Percentiles rank a stretch among this genome's conserved stretches.
These are phyloP conservation scores for Xyrichtys novacula DNA, from an alignment of 2,797 vertebrate genomes.

Conservation along the genomic window DNA sequence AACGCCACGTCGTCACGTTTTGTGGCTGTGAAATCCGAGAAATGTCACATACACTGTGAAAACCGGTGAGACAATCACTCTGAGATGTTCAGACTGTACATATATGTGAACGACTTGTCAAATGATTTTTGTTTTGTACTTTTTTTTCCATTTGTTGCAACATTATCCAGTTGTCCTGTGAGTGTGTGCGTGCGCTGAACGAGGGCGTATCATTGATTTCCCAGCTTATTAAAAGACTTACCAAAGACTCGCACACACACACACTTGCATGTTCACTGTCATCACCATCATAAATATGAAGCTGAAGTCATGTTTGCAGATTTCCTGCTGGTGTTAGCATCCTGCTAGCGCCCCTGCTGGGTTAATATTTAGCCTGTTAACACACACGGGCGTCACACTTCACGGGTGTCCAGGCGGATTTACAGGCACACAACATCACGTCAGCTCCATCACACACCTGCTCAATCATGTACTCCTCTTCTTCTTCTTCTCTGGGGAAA, in stretches of 20 bases:
- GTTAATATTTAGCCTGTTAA: slow-evolving; percentile 44
- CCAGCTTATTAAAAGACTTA: slow-evolving; percentile 44
- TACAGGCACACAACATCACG: slow-evolving; percentile 18
- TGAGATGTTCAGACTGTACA: slow-evolving; percentile 68
- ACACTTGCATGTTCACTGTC: slow-evolving; percentile 32
- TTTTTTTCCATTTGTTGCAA: slow-evolving; percentile 59
- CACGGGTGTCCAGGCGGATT: slow-evolving; percentile 18
- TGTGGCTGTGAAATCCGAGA: slow-evolving; percentile 38
- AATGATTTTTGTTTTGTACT: slow-evolving; percentile 55
- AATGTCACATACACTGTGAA: slow-evolving; percentile 71
- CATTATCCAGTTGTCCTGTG: slow-evolving; percentile 49
- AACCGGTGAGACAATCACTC: slow-evolving; percentile 66
- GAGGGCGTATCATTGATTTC: slow-evolving; percentile 37
- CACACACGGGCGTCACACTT: slow-evolving; percentile 34
- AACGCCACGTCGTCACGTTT: slow-evolving; percentile 34
- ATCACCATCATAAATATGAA: slow-evolving; percentile 8
- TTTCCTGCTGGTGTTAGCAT: slow-evolving; percentile 38
- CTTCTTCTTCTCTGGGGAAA: slow-evolving; percentile 57
- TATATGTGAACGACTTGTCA: slow-evolving; percentile 57
- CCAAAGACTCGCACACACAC: slow-evolving; percentile 70
- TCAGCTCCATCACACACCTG: slow-evolving; percentile 22
- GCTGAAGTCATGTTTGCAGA: slow-evolving; percentile 7
- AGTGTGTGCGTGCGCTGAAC: slow-evolving; percentile 44
- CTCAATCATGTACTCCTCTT: slow-evolving; percentile 26
- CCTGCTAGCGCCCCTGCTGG: slow-evolving; percentile 32